Conservation (phyloP, 2,888 invertebrate genomes). For the Gasteruption jaculator region DNA sequence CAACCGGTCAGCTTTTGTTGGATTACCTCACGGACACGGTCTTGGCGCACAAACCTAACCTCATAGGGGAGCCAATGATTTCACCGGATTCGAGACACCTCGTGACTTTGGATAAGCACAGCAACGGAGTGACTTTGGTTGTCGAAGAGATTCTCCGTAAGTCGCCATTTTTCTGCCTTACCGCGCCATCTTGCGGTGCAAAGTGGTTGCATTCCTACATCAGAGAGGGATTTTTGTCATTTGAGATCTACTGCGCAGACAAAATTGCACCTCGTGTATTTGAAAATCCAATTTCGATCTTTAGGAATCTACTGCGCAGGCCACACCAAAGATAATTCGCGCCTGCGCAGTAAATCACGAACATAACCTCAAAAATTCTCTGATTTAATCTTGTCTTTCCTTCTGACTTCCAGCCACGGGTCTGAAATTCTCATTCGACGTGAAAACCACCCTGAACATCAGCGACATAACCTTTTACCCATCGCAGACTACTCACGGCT, state of each 20-base stretch:
- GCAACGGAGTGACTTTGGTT: slow-evolving; percentile 58
- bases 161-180: slow-evolving; percentile 23
- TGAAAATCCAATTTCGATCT: too few species aligned
- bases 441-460: slow-evolving; percentile 69
- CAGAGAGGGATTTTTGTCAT: too few species aligned
- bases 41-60: slow-evolving; percentile 59
- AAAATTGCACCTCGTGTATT: too few species aligned
- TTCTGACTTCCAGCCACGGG: slow-evolving; percentile 56
- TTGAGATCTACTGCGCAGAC: too few species aligned
- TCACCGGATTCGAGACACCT: slow-evolving; percentile 69
- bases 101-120: slow-evolving; percentile 62
- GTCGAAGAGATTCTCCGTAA: slow-evolving; percentile 64
- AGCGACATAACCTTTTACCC: slow-evolving; percentile 71
- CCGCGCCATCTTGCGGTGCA: neutral
- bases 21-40: slow-evolving; percentile 72
- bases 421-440: slow-evolving; percentile 67
- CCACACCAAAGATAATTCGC: too few species aligned
- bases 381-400: neutral
- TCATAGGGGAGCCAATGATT: slow-evolving; percentile 64
- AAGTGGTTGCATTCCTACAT: too few species aligned
- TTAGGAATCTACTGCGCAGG: too few species aligned
- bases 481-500: slow-evolving; percentile 67
- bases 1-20: slow-evolving; percentile 64
- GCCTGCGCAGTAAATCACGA: too few species aligned
- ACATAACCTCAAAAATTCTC: neutral